Evolutionary conservation across 2,113 vertebrate species (phyloP).

Genomic region (Poicephalus meyeri): DNA sequence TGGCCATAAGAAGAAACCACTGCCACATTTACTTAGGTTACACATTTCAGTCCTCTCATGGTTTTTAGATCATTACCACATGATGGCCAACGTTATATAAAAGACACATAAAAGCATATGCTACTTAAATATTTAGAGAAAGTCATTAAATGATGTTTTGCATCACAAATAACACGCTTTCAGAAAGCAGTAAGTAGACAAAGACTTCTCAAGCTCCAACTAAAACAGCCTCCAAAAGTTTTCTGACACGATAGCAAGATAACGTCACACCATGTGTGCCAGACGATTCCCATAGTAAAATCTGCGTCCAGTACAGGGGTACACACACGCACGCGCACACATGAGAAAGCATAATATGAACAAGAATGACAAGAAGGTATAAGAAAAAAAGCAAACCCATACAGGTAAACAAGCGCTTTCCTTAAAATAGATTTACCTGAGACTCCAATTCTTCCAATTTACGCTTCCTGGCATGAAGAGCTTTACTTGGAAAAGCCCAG

Average conservation of each 20-base stretch:
- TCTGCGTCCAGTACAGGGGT: not conserved
- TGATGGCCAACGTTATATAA: not conserved
- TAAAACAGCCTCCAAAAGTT: not conserved
- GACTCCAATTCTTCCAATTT: slow-evolving; percentile 85
- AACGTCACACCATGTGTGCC: rapidly evolving
- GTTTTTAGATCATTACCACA: not conserved
- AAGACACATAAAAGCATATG: not conserved
- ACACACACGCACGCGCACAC: rapidly evolving
- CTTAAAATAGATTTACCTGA: slow-evolving; percentile 79
- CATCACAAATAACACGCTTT: not conserved
- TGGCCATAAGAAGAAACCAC: not conserved
- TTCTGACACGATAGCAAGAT: not conserved
- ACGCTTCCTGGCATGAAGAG: slow-evolving; percentile 83
- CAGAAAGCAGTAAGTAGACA: not conserved
- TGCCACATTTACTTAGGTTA: not conserved
- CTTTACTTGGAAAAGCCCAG: slow-evolving; percentile 98
- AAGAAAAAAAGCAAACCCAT: not conserved
- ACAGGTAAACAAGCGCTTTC: not conserved
- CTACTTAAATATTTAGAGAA: not conserved
- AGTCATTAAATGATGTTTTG: not conserved
- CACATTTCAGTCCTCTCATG: not conserved
- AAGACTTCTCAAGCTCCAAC: not conserved
- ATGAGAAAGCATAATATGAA: rapidly evolving
- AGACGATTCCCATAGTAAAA: not conserved
- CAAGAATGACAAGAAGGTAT: not conserved